Base-by-base conservation (phyloP, 2,113 vertebrate genomes). In the Nansenia antarctica region DNA sequence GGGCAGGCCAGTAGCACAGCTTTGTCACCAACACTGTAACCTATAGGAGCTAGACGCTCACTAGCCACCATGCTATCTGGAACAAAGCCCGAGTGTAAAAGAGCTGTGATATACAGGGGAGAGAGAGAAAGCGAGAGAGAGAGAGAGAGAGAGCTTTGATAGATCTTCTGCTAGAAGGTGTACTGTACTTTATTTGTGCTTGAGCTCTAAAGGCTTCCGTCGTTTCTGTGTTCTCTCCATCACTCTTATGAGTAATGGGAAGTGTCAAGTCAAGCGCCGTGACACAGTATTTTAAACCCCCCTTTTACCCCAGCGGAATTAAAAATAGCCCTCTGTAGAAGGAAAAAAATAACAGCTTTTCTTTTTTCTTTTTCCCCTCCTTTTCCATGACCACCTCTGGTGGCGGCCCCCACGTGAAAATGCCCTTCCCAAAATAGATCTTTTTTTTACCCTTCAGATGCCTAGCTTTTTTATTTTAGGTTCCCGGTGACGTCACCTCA, bases 381-480 rank as follows among this genome's bases (percentile, higher is more conserved):
- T 77, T 86, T 88, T 81, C 79, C 76, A 73, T 78, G 83, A 87
- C 82, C 85, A 86, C 88, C 85, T 74, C 81, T 82, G 82, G 80
- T 62, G 77, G 81, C 81, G 81, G n/a, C n/a, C n/a, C n/a, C n/a
- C 86, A 87, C 86, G 87, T 87, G 80, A 90, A 87, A 91, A 88
- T 88, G 86, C 77, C 85, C 86, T 88, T 90, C 84, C 82, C 82
- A 85, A 90, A 90, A 91, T 90, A 91, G 88, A 86, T 85, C 71
- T 86, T 82, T 87, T 82, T 87, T 83, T 90, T 82, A 86, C 83
- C 83, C 84, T 89, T 89, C 87, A 89, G 76, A 85, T 87, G 83
- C 87, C 79, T 85, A 85, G 77, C n/a, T n/a, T n/a, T 85, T 89
- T 86, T 90, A 90, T 91, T 91, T 91, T 91, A 87, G 85, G 87